Evolutionary conservation across 92 coral and sea anemone species (phyloP), one percentile per base, ranked within the genome.

Genomic region (Ricordea florida): DNA sequence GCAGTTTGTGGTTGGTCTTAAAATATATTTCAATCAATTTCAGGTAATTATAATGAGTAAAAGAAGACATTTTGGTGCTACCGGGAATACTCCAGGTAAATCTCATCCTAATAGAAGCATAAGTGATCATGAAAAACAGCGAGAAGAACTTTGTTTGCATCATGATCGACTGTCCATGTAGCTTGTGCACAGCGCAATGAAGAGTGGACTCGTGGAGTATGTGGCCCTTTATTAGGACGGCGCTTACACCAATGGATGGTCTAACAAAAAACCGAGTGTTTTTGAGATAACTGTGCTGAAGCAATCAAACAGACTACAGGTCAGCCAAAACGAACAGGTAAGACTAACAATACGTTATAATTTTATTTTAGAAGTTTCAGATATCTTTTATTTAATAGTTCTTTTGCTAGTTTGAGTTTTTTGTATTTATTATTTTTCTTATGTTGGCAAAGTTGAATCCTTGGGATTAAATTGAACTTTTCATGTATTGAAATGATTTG

Each of bases 231-330:
- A 56, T 32, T 64, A 77, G 69, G 78, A 67, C 18, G 88, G 68
- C 30, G 77, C 88, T 4, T 68, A 83, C 78, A 57, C 58, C 45
- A 66, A 83, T 47, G 70, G 70, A 57, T 68, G 80, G 85, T 80
- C 89, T 9, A 37, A 34, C 25, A 56, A 45, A 10, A 83, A 75
- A 53, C 42, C 75, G 25, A 36, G 20, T 4, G 28, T 29, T 9
- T 75, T n/a, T n/a, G n/a, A 75, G 30, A 64, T 9, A 23, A 23
- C 29, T 83, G 88, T 75, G 82, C 87, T 24, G 18, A 17, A 8
- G 82, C 87, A n/a, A 51, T 81, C 17, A 72, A 59, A n/a, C 44
- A 71, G 27, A 35, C 69, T 3, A 53, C 61, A 28, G 61, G 36
- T 14, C 17, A 2, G 15, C 34, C 34, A 13, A 25, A 23, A 22